Base-by-base conservation (phyloP, 2,888 invertebrate species). In the Zootermopsis nevadensis region DNA sequence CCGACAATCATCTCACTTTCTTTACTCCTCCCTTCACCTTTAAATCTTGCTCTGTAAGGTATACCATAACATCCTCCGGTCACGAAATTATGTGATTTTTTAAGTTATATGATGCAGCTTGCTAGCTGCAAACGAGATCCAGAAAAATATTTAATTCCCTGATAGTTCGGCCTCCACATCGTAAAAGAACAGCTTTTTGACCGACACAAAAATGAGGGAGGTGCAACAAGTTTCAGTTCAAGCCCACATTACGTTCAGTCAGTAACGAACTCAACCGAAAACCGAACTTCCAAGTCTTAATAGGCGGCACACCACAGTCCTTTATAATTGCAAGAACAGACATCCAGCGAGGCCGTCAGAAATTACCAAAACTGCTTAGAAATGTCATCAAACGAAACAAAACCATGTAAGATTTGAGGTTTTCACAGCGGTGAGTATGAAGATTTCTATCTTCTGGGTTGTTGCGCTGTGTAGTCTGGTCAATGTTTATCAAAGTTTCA, bases 41-140 rank as follows among this genome's bases (percentile, higher is more conserved):
- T 60, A 27, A 27, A 27, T 60, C 60, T 19, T 67, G 31, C n/a
- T 42, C 77, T 66, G n/a, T n/a, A 55, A 66, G 77, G n/a, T 72
- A 72, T 72, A 83, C 48, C 83, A 81, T 83, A 83, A 83, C 83
- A 83, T 80, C 83, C 83, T 80, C 30, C 48, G 77, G 83, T 83
- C 83, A 83, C 83, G 83, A 79, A 83, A 83, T 38, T 33, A 35
- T 74, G 42, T 74, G 19, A 74, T 74, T 74, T 74, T 69, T 66
- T 66, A 74, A 1, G 19, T 30, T 74, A 38, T n/a, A 74, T n/a
- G 74, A 74, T 69, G 69, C 30, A 66, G 27, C 69, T 69, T 69
- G 69, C 69, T 69, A 31, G 33, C 69, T 48, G 48, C 19, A 19
- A 15, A 48, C 19, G 48, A 12, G 69, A 33, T 74, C 27, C 38